These are phyloP conservation scores for Catharus ustulatus DNA, from an alignment of 2,797 vertebrate species.

Conservation along the genomic window DNA sequence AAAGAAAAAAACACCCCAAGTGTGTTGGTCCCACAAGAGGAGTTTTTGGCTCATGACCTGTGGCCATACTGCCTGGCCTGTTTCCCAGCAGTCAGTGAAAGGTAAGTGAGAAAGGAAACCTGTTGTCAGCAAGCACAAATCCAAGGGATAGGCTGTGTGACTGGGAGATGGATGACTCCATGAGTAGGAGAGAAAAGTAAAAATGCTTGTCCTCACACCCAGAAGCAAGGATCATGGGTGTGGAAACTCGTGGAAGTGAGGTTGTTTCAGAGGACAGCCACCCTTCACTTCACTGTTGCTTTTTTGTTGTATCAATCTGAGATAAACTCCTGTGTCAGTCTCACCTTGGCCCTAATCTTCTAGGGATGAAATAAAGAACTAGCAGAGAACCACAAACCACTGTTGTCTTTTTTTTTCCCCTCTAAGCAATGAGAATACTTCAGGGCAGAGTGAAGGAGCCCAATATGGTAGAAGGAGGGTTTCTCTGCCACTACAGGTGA, in stretches of 20 bases:
- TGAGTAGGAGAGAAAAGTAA: background rate
- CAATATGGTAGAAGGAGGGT: background rate
- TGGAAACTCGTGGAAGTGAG: background rate
- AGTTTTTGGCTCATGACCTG: background rate
- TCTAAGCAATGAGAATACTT: background rate
- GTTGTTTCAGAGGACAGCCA: background rate
- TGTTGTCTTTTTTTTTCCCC: background rate
- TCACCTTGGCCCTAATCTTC: background rate
- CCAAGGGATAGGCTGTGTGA: background rate
- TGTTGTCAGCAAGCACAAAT: background rate
- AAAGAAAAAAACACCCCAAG: fast-evolving
- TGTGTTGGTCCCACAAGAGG: background rate
- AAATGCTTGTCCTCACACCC: background rate
- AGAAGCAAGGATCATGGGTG: fast-evolving
- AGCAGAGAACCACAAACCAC: background rate
- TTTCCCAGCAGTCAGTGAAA: background rate
- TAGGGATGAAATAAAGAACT: background rate
- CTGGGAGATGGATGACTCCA: background rate
- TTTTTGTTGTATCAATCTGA: background rate
- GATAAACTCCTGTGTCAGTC: background rate
- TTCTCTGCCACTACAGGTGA: background rate
- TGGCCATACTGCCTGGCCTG: background rate
- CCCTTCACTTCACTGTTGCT: background rate
- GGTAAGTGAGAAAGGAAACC: background rate
- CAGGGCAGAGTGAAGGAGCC: background rate